Percentiles rank a stretch among this genome's conserved stretches.
These are phyloP conservation scores for Umimayanthus chanpuru DNA, from an alignment of 92 coral and sea anemone species.

Conservation along the genomic window DNA sequence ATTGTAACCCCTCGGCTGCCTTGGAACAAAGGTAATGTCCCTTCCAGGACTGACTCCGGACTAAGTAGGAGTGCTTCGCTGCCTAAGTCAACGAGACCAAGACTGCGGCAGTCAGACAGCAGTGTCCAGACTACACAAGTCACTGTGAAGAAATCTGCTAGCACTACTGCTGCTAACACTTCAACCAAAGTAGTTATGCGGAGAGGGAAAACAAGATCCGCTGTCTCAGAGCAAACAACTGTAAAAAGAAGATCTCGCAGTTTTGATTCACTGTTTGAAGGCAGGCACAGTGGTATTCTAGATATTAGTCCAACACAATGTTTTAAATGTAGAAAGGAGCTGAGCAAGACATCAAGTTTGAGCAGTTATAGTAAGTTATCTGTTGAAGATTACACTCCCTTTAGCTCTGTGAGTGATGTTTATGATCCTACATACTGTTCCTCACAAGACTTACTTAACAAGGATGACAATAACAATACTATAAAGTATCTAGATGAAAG, in stretches of 20 bases:
- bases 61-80: conserved; percentile 48
- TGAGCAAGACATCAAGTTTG: conserved; percentile 68
- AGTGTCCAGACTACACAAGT: conserved; percentile 44
- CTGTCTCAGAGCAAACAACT: conserved; percentile 55
- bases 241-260: conserved; percentile 82
- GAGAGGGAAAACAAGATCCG: conserved; percentile 60
- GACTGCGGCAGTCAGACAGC: conserved; percentile 54
- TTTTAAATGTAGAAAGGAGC: conserved; percentile 82
- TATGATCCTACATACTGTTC: conserved; percentile 66
- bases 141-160: conserved; percentile 23
- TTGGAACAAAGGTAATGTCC: conserved; percentile 73
- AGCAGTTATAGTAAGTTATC: conserved; percentile 79
- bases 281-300: conserved; percentile 51
- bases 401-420: conserved; percentile 85
- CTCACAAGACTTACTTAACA: conserved; percentile 66
- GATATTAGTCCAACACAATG: conserved; percentile 83
- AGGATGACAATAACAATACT: conserved; percentile 69
- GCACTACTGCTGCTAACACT: conserved; percentile 28
- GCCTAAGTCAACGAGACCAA: conserved; percentile 58
- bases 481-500: conserved; percentile 18
- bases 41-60: conserved; percentile 81
- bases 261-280: conserved; percentile 74
- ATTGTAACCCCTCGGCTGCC: conserved; percentile 83
- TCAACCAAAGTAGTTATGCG: conserved; percentile 71
- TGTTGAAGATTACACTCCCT: conserved; percentile 58